Base-by-base conservation (phyloP, 2,113 vertebrate genomes). In the Petroica traversi region DNA sequence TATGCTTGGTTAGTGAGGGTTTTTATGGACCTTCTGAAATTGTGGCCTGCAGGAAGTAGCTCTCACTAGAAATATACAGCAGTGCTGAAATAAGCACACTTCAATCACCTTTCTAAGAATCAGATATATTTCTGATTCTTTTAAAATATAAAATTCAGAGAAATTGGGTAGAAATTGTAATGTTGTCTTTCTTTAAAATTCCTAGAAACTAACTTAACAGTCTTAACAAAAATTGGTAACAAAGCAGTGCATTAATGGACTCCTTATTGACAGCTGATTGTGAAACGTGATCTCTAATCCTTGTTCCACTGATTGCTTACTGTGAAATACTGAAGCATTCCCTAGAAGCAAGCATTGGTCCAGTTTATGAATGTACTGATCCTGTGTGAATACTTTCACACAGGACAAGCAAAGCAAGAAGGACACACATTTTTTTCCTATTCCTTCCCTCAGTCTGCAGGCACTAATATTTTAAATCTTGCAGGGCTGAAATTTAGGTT, bases 171-270 rank as follows among this genome's bases (percentile, higher is more conserved):
- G 14, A 12, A 12, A 66, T 81, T 48, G 16, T 28, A 71, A 36
- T 61, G 61, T 3, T 3, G 3, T 14, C 62, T 90, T 33, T 40
- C 51, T 51, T 58, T 34, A 33, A 78, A 74, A 36, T 45, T 89
- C 12, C 66, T 77, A 66, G 40, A 64, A 73, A 34, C 3, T 9
- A 31, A 28, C 24, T 58, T 45, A 66, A 67, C 5, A 62, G 5
- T 26, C 14, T 75, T 76, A 63, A 46, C 17, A 59, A 1, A 41
- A 43, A 29, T 25, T 72, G 33, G 6, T 71, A 62, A 40, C 52
- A 41, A 55, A 12, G 15, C 0, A 0, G n/a, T 20, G 2, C 26
- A 29, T 58, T 52, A 71, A 36, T 24, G 19, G 28, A 36, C 18
- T 83, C 15, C n/a, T n/a, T n/a, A 24, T 3, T 48, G 40, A 41